Conservation (phyloP, 2,113 vertebrate species). For the Grammomys dolichurus region DNA sequence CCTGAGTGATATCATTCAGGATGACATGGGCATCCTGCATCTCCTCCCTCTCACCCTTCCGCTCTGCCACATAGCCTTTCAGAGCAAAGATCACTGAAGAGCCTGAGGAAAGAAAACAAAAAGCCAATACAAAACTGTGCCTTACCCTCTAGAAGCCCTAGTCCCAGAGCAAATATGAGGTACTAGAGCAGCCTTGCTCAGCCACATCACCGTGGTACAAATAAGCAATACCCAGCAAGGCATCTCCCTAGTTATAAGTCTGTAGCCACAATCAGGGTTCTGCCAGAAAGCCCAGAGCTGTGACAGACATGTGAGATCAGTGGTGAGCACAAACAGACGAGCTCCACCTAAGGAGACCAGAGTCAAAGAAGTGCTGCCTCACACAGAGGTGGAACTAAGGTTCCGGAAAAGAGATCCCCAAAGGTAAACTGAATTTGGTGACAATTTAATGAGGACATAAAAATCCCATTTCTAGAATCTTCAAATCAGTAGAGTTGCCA, state of each 20-base stretch:
- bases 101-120: slow-evolving; percentile 75
- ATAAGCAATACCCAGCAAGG: background rate
- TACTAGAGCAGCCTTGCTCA: background rate
- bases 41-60: slow-evolving; percentile 96
- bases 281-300: background rate
- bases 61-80: slow-evolving; percentile 93
- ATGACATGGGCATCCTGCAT: slow-evolving; percentile 98
- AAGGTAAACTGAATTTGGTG: background rate
- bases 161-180: slow-evolving; percentile 38
- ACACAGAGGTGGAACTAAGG: background rate
- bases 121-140: slow-evolving; percentile 72
- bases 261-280: background rate
- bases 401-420: background rate
- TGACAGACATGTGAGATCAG: background rate
- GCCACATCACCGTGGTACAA: background rate
- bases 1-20: slow-evolving; percentile 90
- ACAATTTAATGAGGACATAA: background rate
- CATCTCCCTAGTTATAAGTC: background rate
- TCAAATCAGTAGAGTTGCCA: background rate
- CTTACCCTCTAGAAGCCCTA: slow-evolving; percentile 26
- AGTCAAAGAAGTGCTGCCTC: background rate
- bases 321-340: background rate
- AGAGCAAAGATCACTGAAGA: slow-evolving; percentile 88
- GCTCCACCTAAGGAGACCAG: accelerated
- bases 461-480: background rate